Evolutionary conservation across 2,888 invertebrate genomes (phyloP).

Genomic region (Melieria picta): DNA sequence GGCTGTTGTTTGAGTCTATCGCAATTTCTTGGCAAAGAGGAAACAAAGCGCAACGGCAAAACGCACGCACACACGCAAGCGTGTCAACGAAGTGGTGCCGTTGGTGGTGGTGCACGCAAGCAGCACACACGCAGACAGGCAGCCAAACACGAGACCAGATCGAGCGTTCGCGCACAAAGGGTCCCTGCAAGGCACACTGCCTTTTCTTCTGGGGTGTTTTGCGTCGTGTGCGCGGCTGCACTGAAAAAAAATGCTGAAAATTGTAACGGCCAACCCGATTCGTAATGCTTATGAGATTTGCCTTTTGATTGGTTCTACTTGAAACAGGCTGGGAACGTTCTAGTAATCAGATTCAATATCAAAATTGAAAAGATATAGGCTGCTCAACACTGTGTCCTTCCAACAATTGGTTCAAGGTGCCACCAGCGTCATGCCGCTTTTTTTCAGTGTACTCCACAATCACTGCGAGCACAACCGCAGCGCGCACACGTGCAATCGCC

Average conservation of each 20-base stretch:
- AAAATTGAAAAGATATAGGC: too few relatives aligned
- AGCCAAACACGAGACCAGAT: slow-evolving; percentile 42
- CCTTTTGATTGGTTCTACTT: too few relatives aligned
- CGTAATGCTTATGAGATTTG: too few relatives aligned
- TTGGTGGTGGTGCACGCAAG: slow-evolving; percentile 2
- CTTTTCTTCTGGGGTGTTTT: neutral
- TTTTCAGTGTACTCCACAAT: neutral
- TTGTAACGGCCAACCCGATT: too few relatives aligned
- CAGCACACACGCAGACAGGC: slow-evolving; percentile 34
- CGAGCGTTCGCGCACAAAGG: slow-evolving; percentile 20
- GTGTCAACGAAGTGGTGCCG: slow-evolving; percentile 9
- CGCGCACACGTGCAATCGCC: neutral
- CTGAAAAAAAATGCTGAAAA: too few relatives aligned
- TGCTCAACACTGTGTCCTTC: too few relatives aligned
- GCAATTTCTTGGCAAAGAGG: slow-evolving; percentile 58
- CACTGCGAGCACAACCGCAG: neutral
- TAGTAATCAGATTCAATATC: too few relatives aligned
- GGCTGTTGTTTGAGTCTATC: slow-evolving; percentile 49
- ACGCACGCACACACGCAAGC: slow-evolving; percentile 40
- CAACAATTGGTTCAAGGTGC: too few relatives aligned
- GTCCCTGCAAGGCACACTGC: neutral
- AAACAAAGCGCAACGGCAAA: slow-evolving; percentile 46
- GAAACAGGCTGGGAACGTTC: too few relatives aligned
- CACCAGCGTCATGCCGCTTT: neutral
- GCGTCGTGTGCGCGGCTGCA: neutral